Evolutionary conservation across 2,888 invertebrate species (phyloP).

Genomic region (Hedychridium roseum): DNA sequence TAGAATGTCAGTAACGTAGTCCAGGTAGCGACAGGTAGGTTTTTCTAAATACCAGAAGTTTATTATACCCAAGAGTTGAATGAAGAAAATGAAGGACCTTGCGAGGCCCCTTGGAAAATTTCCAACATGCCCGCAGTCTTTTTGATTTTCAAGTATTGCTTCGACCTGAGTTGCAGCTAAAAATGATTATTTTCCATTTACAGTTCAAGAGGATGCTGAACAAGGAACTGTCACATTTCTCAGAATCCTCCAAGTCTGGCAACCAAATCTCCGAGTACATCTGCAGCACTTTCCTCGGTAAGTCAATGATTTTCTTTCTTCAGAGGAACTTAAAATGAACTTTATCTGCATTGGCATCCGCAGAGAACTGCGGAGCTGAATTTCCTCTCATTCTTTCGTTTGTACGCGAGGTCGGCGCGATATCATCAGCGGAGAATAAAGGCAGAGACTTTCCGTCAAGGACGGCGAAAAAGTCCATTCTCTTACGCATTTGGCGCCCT

Average conservation of each 20-base stretch:
- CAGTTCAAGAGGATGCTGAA: constrained; percentile 99
- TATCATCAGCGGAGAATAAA: constrained; percentile 11
- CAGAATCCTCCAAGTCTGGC: constrained; percentile 98
- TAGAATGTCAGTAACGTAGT: too few species aligned
- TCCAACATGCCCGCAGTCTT: too few species aligned
- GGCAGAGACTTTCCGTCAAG: too few species aligned
- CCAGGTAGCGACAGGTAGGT: too few species aligned
- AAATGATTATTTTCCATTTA: constrained; percentile 66
- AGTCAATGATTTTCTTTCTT: constrained; percentile 63
- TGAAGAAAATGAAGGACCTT: too few species aligned
- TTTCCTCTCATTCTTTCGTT: constrained; percentile 1
- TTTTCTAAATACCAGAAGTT: too few species aligned
- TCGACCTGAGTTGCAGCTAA: too few species aligned
- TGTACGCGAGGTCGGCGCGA: constrained; percentile 1
- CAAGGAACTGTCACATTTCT: constrained; percentile 98
- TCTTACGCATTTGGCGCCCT: constrained; percentile 36
- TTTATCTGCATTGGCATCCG: too few species aligned
- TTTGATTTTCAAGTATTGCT: too few species aligned
- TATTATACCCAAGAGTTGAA: too few species aligned
- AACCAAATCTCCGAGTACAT: constrained; percentile 99
- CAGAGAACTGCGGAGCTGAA: background rate
- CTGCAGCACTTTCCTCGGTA: constrained; percentile 98
- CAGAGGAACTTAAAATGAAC: constrained; percentile 6
- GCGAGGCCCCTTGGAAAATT: too few species aligned
- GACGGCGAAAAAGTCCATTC: too few species aligned